Evolutionary conservation across 2,113 vertebrate genomes (phyloP).

Genomic region (Xiphorhynchus elegans): DNA sequence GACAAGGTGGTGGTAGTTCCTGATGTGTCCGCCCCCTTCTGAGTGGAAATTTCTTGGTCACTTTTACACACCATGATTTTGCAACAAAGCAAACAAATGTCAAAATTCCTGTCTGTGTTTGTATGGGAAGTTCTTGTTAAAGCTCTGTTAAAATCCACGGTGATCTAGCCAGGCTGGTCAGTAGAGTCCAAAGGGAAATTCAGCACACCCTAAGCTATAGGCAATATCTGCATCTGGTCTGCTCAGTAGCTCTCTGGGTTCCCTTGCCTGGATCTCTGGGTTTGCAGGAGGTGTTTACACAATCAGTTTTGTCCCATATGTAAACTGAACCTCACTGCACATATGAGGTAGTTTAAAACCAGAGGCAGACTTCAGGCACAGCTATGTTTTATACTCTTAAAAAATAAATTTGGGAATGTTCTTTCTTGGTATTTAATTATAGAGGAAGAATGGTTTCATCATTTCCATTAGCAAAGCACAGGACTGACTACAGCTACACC

Average conservation of each 20-base stretch:
- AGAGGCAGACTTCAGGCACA: neutral
- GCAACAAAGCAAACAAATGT: neutral
- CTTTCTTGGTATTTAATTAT: neutral
- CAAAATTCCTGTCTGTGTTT: neutral
- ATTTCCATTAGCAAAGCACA: neutral
- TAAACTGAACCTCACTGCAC: neutral
- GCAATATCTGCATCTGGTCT: neutral
- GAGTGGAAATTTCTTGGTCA: neutral
- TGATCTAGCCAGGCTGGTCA: neutral
- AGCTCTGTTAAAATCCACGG: neutral
- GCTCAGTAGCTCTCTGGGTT: neutral
- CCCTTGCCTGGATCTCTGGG: neutral
- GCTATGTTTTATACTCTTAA: neutral
- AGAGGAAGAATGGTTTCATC: neutral
- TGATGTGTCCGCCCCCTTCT: neutral
- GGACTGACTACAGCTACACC: neutral
- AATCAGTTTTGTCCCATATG: neutral
- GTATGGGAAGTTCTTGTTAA: neutral
- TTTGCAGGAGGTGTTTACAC: neutral
- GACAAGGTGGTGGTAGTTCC: neutral
- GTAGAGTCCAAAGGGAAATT: neutral
- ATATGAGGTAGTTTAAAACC: neutral
- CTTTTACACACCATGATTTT: fast-evolving
- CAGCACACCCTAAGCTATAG: neutral
- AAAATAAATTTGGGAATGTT: neutral